Conservation (phyloP, 2,797 vertebrate genomes). For the Luscinia megarhynchos region DNA sequence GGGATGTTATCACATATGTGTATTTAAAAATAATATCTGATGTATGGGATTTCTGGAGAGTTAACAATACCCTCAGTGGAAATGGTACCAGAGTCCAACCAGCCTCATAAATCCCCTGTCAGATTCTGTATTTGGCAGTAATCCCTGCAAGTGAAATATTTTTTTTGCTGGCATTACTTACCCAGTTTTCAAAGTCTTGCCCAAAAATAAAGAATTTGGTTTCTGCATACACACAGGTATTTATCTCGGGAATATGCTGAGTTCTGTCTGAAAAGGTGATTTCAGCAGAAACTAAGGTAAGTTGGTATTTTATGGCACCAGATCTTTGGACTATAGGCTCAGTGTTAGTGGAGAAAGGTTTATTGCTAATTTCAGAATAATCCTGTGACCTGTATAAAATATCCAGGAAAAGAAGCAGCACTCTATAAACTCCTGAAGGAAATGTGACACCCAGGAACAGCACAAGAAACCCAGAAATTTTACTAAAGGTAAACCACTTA, state of each 20-base stretch:
- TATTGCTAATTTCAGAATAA: background rate
- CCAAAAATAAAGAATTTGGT: background rate
- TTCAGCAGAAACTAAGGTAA: background rate
- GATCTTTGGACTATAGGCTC: background rate
- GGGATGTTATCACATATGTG: background rate
- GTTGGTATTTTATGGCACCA: background rate
- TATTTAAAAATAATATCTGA: background rate
- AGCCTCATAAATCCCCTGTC: background rate
- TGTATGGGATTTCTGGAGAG: background rate
- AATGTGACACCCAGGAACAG: background rate
- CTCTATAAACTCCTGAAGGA: constrained; percentile 11
- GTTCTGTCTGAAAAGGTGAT: background rate
- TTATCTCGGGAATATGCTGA: background rate
- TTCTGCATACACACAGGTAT: background rate
- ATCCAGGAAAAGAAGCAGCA: background rate
- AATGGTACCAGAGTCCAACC: background rate
- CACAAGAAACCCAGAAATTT: background rate
- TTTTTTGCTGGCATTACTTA: background rate
- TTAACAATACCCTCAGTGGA: background rate
- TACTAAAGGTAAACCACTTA: background rate
- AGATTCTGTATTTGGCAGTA: constrained; percentile 1
- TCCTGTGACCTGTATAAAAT: background rate
- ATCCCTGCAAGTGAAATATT: background rate
- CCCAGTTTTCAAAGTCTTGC: background rate
- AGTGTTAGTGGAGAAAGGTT: background rate